Evolutionary conservation across 2,888 invertebrate species (phyloP).

Genomic region (Acanthoscelides obtectus): DNA sequence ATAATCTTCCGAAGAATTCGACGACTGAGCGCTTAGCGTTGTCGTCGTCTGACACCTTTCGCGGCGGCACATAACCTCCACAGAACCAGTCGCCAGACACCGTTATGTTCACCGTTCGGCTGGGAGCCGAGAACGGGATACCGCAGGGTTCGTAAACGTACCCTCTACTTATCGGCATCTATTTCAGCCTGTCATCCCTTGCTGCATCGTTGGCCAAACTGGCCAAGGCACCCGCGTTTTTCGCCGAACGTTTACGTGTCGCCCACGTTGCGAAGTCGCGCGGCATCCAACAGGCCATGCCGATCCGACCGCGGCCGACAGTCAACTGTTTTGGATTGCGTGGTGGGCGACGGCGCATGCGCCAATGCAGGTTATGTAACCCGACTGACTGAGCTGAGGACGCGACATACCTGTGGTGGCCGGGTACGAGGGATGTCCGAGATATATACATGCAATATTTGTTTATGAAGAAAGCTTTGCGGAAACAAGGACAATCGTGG

Average conservation of each 20-base stretch:
- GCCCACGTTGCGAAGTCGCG: not conserved
- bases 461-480: too few species aligned
- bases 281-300: not conserved
- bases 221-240: not conserved
- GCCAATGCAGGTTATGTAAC: not conserved
- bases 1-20: not conserved
- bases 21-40: not conserved
- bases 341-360: not conserved
- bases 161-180: not conserved
- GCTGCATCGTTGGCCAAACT: not conserved
- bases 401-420: not conserved
- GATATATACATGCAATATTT: too few species aligned
- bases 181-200: not conserved
- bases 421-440: not conserved
- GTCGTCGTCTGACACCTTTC: not conserved
- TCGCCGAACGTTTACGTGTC: not conserved
- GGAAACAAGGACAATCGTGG: too few species aligned
- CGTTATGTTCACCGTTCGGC: not conserved
- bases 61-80: not conserved
- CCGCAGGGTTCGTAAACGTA: not conserved
- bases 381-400: not conserved
- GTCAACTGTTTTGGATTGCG: not conserved
- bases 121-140: not conserved
- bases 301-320: not conserved
- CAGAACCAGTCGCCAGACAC: not conserved